Evolutionary conservation across 2,113 vertebrate genomes (phyloP).

Genomic region (Panurus biarmicus): DNA sequence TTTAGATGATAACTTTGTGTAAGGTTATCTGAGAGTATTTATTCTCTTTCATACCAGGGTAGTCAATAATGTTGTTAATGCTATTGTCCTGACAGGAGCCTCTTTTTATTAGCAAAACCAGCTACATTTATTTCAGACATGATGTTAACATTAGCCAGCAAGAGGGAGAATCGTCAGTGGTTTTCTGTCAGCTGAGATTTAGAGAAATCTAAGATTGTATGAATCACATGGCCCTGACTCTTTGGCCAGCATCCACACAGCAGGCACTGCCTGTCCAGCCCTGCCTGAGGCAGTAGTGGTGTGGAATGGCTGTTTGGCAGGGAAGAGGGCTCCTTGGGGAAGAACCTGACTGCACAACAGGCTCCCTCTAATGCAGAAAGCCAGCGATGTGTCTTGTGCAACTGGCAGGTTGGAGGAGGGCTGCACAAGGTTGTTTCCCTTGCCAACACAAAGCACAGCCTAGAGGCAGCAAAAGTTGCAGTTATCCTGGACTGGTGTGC

Average conservation of each 20-base stretch:
- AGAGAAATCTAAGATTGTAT: background rate
- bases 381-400: background rate
- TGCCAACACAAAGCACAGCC: background rate
- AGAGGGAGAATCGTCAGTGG: background rate
- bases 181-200: background rate
- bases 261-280: background rate
- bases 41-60: background rate
- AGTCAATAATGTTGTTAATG: conserved; percentile 23
- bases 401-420: background rate
- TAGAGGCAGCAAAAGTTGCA: background rate
- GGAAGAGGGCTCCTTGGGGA: background rate
- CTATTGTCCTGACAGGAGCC: background rate
- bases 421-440: background rate
- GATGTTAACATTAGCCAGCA: background rate
- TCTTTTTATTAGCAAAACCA: conserved; percentile 35
- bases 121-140: conserved; percentile 9
- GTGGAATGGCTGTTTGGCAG: background rate
- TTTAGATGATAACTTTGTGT: conserved; percentile 12
- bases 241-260: background rate
- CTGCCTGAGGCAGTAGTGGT: background rate
- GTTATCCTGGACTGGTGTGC: background rate
- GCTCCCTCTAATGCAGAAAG: background rate
- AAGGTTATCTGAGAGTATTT: conserved; percentile 1
- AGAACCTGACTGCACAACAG: background rate
- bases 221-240: background rate